Conservation (phyloP, 2,113 vertebrate species). For the Heterotilapia buettikoferi region DNA sequence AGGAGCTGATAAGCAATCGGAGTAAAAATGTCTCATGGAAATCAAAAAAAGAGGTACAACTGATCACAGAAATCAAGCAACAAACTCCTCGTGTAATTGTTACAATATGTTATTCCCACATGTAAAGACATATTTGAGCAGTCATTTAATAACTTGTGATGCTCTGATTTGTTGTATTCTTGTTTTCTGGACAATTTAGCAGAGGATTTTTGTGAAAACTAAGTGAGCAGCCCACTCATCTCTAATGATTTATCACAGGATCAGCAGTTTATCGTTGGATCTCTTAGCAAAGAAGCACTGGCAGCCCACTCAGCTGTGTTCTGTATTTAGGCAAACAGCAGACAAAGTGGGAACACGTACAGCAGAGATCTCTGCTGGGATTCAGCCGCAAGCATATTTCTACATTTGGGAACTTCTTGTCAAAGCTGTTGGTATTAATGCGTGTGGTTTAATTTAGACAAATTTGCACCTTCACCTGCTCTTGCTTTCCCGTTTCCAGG, state of each 20-base stretch:
- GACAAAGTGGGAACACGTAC: background rate
- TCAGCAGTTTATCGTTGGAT: background rate
- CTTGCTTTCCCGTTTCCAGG: slow-evolving; percentile 65
- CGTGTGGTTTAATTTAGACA: background rate
- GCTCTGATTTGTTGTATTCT: background rate
- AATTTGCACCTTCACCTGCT: background rate
- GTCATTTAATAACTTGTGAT: background rate
- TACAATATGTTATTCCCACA: background rate
- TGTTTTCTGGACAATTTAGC: background rate
- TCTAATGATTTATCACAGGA: background rate
- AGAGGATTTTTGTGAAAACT: background rate
- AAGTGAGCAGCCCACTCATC: background rate
- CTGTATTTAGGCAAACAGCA: background rate
- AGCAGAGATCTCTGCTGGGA: background rate
- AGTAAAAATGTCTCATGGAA: background rate
- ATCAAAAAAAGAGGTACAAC: background rate
- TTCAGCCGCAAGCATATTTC: background rate
- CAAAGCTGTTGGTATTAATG: background rate
- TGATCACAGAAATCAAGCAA: background rate
- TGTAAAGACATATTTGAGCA: background rate
- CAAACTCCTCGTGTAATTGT: background rate
- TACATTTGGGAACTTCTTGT: background rate
- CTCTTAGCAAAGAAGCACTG: background rate
- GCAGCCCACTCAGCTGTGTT: background rate
- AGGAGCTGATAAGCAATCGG: background rate